These are phyloP conservation scores for Aulostomus chinensis DNA, from an alignment of 2,797 vertebrate genomes.

Conservation along the genomic window DNA sequence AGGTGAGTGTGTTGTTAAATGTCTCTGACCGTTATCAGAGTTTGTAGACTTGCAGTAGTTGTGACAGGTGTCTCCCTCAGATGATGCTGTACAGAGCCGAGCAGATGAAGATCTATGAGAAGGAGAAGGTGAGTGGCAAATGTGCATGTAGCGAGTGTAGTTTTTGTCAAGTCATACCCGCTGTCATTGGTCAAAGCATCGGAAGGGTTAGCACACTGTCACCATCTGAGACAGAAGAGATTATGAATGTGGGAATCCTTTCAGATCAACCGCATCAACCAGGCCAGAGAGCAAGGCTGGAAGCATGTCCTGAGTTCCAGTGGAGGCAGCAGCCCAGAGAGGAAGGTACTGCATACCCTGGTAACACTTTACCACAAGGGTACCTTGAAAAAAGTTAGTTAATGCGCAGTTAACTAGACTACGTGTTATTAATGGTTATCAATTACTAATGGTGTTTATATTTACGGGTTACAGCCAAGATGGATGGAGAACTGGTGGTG, in stretches of 20 bases:
- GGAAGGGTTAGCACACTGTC: not conserved
- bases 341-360: slow-evolving; percentile 66
- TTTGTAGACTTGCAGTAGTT: not conserved
- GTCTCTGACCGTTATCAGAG: not conserved
- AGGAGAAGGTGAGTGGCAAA: slow-evolving; percentile 85
- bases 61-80: slow-evolving; percentile 65
- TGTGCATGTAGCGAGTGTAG: not conserved
- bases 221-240: slow-evolving; percentile 1
- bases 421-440: no score
- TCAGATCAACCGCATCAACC: slow-evolving; percentile 92
- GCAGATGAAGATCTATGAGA: slow-evolving; percentile 90
- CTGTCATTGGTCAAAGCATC: not conserved
- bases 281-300: slow-evolving; percentile 97
- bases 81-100: slow-evolving; percentile 88
- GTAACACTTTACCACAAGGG: no score
- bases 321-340: slow-evolving; percentile 85
- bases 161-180: not conserved
- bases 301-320: slow-evolving; percentile 90
- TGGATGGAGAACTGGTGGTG: no score
- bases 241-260: slow-evolving; percentile 13
- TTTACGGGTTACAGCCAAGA: no score
- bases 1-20: slow-evolving; percentile 74
- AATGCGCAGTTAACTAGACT: no score
- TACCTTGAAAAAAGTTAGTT: no score
- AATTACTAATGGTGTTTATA: no score